Evolutionary conservation across 2,888 invertebrate genomes (phyloP).

Genomic region (Sinelater perroti): DNA sequence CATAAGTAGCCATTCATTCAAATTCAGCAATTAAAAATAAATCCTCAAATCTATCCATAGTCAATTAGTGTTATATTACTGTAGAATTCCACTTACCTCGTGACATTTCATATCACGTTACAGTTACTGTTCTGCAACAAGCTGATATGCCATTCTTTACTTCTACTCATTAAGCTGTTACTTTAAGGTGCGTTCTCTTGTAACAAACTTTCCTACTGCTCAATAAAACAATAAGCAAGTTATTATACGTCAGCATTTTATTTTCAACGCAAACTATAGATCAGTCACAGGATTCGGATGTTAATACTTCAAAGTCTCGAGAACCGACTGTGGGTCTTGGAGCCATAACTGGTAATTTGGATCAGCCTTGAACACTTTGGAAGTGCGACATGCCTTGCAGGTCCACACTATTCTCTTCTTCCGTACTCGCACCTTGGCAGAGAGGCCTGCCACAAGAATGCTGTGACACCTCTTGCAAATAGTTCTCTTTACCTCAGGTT

Average conservation of each 20-base stretch:
- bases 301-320: conserved; percentile 59
- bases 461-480: conserved; percentile 65
- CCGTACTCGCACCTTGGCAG: conserved; percentile 61
- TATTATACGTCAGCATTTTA: not conserved
- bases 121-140: conserved; percentile 10
- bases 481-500: conserved; percentile 63
- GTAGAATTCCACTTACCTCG: too few relatives aligned
- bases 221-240: conserved; percentile 15
- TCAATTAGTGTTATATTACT: too few relatives aligned
- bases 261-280: not conserved
- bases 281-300: too few relatives aligned
- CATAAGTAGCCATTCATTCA: too few relatives aligned
- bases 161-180: not conserved
- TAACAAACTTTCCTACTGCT: conserved; percentile 14
- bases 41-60: too few relatives aligned
- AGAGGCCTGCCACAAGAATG: conserved; percentile 63
- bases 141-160: not conserved
- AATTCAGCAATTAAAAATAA: too few relatives aligned
- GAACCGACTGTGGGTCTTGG: conserved; percentile 58
- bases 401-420: conserved; percentile 61
- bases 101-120: conserved; percentile 19
- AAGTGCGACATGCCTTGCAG: conserved; percentile 59
- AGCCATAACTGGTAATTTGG: conserved; percentile 60
- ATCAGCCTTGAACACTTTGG: conserved; percentile 57
- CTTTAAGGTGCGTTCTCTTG: conserved; percentile 1